A percentile compares a stretch with the other conserved stretches of the same genome.
phyloP scores from a whole-genome alignment of 2,888 invertebrate species.

The Caenorhabditis sp. region DNA sequence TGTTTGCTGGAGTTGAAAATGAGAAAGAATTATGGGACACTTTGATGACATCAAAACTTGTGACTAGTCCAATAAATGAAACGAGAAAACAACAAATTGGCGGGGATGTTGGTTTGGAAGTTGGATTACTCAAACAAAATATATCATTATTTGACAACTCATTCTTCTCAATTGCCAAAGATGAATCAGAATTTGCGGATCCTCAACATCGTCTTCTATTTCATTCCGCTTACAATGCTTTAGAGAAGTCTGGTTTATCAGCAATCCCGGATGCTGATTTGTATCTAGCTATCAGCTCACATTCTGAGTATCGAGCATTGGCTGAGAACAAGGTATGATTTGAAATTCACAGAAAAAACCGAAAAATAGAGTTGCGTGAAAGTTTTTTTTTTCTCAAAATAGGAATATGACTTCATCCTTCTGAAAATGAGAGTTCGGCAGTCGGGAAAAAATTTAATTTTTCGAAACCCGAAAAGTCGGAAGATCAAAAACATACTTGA shows the following conservation, averaged over 20 bases:
- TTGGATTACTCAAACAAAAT: conserved; percentile 40
- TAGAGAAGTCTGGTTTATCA: conserved; percentile 72
- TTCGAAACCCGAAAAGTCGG: too few species aligned
- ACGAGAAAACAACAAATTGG: conserved; percentile 37
- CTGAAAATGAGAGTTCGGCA: too few species aligned
- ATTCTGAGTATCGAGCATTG: conserved; percentile 43
- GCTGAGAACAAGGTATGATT: conserved; percentile 25
- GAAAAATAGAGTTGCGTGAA: too few species aligned
- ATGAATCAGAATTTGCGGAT: conserved; percentile 64
- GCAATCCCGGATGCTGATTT: conserved; percentile 38
- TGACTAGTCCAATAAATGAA: conserved; percentile 26
- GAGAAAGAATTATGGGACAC: conserved; percentile 47
- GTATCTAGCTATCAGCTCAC: conserved; percentile 39
- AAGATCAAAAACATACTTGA: too few species aligned
- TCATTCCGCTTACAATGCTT: conserved; percentile 88
- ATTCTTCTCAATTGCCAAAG: conserved; percentile 48
- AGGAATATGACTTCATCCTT: background rate
- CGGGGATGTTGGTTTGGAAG: conserved; percentile 26
- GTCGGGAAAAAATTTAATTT: too few species aligned
- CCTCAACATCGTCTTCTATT: conserved; percentile 67
- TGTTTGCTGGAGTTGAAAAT: conserved; percentile 39
- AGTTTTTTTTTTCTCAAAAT: background rate
- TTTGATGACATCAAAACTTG: conserved; percentile 33
- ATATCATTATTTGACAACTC: conserved; percentile 46
- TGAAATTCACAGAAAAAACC: too few species aligned